Evolutionary conservation across 2,888 invertebrate species (phyloP).

Genomic region (Himalopsyche kuldschensis): DNA sequence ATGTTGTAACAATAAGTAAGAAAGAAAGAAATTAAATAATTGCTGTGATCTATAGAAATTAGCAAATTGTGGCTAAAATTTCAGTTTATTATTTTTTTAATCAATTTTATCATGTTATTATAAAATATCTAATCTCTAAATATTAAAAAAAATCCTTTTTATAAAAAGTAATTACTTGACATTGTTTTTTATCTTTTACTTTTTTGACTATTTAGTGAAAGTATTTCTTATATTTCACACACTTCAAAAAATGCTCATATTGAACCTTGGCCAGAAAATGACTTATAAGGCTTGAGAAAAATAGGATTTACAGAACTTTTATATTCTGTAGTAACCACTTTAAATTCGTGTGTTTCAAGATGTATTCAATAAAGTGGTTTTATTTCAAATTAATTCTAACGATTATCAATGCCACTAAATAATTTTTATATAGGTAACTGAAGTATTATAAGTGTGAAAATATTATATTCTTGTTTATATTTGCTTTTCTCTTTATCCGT

Average conservation of each 20-base stretch:
- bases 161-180: not conserved
- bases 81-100: not conserved
- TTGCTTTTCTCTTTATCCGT: not conserved
- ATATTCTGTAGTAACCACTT: no score
- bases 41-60: not conserved
- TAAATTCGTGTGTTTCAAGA: no score
- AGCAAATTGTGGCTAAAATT: not conserved
- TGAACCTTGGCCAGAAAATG: no score
- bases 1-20: not conserved
- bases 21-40: not conserved
- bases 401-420: not conserved
- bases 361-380: no score
- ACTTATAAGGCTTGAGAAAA: no score
- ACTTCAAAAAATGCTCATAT: no score
- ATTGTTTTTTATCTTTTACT: not conserved
- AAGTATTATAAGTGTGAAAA: not conserved
- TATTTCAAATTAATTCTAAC: not conserved
- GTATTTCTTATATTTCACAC: no score
- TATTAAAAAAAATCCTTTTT: not conserved
- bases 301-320: no score
- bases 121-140: not conserved
- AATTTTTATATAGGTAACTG: not conserved
- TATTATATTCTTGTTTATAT: not conserved
- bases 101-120: not conserved
- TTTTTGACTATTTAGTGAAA: not conserved